These are phyloP conservation scores for Fulica atra DNA, from an alignment of 2,113 vertebrate species.

Conservation along the genomic window DNA sequence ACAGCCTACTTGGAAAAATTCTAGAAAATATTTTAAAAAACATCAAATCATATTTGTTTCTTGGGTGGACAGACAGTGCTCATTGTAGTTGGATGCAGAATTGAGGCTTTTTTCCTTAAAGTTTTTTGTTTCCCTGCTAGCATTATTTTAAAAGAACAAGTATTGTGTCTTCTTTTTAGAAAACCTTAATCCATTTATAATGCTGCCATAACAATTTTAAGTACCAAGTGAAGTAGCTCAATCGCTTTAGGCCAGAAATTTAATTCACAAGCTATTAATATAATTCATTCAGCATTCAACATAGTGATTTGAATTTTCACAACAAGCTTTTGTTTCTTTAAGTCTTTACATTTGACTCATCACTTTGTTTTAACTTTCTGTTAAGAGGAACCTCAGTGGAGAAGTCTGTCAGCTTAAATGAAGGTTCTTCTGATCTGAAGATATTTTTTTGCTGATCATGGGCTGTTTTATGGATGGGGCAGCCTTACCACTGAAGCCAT, in stretches of 20 bases:
- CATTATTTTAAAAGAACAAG: background rate
- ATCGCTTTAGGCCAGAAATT: background rate
- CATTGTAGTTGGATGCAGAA: background rate
- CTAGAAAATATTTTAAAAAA: background rate
- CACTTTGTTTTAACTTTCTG: background rate
- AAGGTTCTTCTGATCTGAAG: background rate
- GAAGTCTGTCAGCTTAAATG: background rate
- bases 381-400: background rate
- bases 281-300: background rate
- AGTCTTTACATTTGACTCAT: background rate
- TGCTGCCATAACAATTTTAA: background rate
- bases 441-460: background rate
- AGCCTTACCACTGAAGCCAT: background rate
- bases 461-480: background rate
- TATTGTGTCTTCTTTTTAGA: background rate
- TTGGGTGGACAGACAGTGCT: background rate
- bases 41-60: background rate
- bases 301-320: background rate
- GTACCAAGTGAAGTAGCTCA: background rate
- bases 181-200: background rate
- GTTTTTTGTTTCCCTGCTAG: background rate
- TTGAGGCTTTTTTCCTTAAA: background rate
- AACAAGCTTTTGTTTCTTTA: background rate
- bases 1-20: background rate
- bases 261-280: background rate